Conservation (phyloP, 2,113 vertebrate genomes). For the Pavo muticus region DNA sequence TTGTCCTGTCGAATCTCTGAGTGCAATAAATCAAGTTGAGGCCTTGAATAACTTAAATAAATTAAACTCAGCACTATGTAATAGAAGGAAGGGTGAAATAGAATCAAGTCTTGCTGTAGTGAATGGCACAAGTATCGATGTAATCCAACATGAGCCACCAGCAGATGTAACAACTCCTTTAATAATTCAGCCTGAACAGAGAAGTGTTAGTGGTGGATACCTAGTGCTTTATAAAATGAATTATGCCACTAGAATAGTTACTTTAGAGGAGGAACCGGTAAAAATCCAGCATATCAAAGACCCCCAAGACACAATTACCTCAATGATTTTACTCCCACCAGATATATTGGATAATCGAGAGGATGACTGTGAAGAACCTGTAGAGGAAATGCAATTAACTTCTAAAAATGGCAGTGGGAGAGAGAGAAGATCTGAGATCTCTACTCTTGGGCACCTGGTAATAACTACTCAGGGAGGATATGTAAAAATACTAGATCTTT, state of each 20-base stretch:
- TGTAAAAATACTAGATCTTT: constrained; percentile 97
- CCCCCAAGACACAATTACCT: constrained; percentile 94
- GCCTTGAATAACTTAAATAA: constrained; percentile 99
- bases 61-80: constrained; percentile 96
- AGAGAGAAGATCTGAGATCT: constrained; percentile 87
- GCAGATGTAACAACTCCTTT: constrained; percentile 88
- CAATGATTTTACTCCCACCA: constrained; percentile 94
- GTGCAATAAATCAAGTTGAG: constrained; percentile 98
- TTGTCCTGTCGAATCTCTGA: constrained; percentile 89
- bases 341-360: constrained; percentile 95
- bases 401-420: constrained; percentile 87
- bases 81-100: constrained; percentile 89
- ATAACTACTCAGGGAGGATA: constrained; percentile 96
- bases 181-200: constrained; percentile 91
- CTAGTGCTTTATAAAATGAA: constrained; percentile 97
- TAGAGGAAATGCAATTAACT: constrained; percentile 87
- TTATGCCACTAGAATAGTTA: constrained; percentile 96
- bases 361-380: constrained; percentile 92
- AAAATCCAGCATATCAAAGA: constrained; percentile 98
- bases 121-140: constrained; percentile 87
- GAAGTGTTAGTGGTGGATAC: constrained; percentile 90
- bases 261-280: constrained; percentile 94
- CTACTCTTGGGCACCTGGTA: constrained; percentile 94
- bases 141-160: constrained; percentile 88
- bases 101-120: constrained; percentile 84